Base-by-base conservation (phyloP, 2,797 vertebrate species). In the Bradypodion pumilum region DNA sequence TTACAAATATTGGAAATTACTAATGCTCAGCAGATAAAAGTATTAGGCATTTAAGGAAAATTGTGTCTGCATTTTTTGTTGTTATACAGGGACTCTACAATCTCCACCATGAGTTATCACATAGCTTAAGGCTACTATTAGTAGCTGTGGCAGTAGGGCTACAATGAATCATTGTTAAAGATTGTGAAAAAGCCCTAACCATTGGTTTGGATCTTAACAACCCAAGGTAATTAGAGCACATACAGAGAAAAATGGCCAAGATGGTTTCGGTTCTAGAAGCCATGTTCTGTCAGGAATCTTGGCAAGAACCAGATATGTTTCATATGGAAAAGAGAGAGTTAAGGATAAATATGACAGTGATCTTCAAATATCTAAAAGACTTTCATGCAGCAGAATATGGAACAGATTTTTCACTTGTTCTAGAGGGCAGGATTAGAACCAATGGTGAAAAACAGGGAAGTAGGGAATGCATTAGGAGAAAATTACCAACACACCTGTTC, bases 1-100 rank as follows among this genome's bases (percentile, higher is more conserved):
- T 95, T 92, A 69, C 69, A 93, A 92, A 86, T 92, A 68, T 90
- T 87, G 74, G 89, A 94, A 92, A 87, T 90, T 90, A 91, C 83
- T 88, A 92, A 91, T 76, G 81, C 85, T 90, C 68, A 91, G 89
- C 76, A 91, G 92, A 91, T 91, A 76, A 88, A 86, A 63, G 80
- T 91, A 89, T 92, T 92, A 87, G 82, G 86, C 91, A 92, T 90
- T 78, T 87, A 93, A 90, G 87, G 49, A 90, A 93, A 92, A 1
- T 32, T 60, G 65, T 16, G 21, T 59, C n/a, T 1, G 2, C 7
- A 85, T 89, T 91, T 74, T 19, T 69, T 35, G 25, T 59, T 29
- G 21, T 80, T 74, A 29, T 56, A 29, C 46, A 56, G 27, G 32
- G 59, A 40, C 4, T 12, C 19, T 32, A 37, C 35, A 49, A 21